These are phyloP conservation scores for Lithophane socia DNA, from an alignment of 2,888 invertebrate genomes.

Conservation along the genomic window DNA sequence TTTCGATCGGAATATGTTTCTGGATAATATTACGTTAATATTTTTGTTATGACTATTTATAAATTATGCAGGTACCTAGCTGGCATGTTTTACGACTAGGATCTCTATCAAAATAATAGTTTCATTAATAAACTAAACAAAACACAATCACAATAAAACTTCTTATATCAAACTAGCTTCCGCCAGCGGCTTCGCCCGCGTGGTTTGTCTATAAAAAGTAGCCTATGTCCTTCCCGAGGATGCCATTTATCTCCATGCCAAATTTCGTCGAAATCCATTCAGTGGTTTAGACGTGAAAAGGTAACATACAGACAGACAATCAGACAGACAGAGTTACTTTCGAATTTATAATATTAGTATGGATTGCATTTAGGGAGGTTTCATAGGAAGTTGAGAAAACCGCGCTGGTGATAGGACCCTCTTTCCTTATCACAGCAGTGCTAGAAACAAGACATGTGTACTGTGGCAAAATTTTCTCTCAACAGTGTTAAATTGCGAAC, in stretches of 20 bases:
- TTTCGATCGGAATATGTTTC: not conserved
- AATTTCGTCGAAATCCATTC: too few relatives aligned
- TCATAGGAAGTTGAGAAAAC: too few relatives aligned
- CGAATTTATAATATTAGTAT: too few relatives aligned
- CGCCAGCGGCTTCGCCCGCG: too few relatives aligned
- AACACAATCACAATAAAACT: not conserved
- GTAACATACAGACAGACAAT: too few relatives aligned
- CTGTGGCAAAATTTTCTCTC: not conserved
- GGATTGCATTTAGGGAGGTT: too few relatives aligned
- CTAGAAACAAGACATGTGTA: not conserved
- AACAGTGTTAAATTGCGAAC: conserved; percentile 1
- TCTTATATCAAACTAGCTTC: not conserved
- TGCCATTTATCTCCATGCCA: too few relatives aligned
- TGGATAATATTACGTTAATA: not conserved
- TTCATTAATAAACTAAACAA: not conserved
- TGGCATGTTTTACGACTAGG: not conserved
- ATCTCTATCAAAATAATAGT: not conserved
- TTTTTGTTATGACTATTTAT: not conserved
- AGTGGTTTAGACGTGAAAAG: too few relatives aligned
- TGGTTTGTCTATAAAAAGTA: too few relatives aligned
- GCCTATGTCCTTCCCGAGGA: too few relatives aligned
- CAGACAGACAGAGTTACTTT: too few relatives aligned
- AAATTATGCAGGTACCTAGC: not conserved
- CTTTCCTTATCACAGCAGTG: not conserved
- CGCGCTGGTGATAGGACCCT: too few relatives aligned